Conservation (phyloP, 2,113 vertebrate species). For the Lasiurus cinereus region DNA sequence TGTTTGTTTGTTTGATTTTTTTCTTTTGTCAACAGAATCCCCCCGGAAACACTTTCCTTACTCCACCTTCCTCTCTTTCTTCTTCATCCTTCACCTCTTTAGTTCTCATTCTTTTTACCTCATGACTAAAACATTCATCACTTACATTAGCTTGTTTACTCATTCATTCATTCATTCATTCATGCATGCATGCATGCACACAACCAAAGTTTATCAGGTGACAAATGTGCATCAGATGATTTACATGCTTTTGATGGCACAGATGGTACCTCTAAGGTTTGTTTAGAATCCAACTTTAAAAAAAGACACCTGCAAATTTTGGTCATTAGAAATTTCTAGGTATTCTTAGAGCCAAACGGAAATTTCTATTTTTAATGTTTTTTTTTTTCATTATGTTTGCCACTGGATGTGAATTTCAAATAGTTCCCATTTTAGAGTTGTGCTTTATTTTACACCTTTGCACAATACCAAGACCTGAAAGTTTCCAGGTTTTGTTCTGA, state of each 20-base stretch:
- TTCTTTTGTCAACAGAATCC: background rate
- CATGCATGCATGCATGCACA: background rate
- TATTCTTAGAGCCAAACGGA: background rate
- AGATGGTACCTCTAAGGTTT: background rate
- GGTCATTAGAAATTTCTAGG: slow-evolving; percentile 34
- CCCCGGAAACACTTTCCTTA: background rate
- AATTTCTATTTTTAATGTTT: slow-evolving; percentile 4
- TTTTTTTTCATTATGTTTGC: slow-evolving; percentile 32
- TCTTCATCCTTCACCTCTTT: background rate
- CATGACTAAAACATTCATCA: background rate
- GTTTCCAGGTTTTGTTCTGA: background rate
- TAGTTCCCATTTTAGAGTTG: background rate
- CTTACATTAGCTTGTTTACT: background rate
- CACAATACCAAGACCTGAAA: slow-evolving; percentile 29
- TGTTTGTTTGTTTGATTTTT: background rate
- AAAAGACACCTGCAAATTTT: slow-evolving; percentile 6
- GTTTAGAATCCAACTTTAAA: background rate
- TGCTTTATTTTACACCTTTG: background rate
- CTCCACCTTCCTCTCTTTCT: background rate
- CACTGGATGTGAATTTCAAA: slow-evolving; percentile 47
- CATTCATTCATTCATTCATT: background rate
- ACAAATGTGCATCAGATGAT: background rate
- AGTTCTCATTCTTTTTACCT: slow-evolving; percentile 24
- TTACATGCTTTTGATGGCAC: background rate
- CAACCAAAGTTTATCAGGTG: background rate